These are phyloP conservation scores for Salvator merianae DNA, from an alignment of 2,113 vertebrate genomes.

Conservation along the genomic window DNA sequence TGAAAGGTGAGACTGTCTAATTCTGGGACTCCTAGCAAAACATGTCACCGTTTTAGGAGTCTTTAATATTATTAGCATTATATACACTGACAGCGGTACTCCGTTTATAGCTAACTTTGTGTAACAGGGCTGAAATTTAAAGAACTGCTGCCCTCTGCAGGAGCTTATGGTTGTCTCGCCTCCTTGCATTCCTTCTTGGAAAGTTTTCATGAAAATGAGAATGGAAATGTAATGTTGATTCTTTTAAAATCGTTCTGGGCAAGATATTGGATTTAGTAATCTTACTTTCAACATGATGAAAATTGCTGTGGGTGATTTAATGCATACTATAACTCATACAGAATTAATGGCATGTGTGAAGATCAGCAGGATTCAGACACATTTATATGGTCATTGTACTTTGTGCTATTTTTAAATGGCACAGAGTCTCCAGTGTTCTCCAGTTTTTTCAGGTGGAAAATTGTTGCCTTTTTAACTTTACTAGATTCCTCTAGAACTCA, in stretches of 20 bases:
- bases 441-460: too few relatives aligned
- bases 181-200: slow-evolving; percentile 17
- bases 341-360: not conserved
- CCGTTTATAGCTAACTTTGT: slow-evolving; percentile 20
- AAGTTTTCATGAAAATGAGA: slow-evolving; percentile 30
- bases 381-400: not conserved
- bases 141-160: slow-evolving; percentile 82
- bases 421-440: too few relatives aligned
- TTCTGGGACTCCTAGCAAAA: slow-evolving; percentile 26
- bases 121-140: slow-evolving; percentile 67
- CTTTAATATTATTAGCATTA: not conserved
- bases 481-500: too few relatives aligned
- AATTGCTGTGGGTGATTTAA: not conserved
- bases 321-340: not conserved
- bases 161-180: slow-evolving; percentile 47
- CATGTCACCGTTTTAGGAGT: not conserved
- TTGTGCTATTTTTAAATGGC: not conserved
- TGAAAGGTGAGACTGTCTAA: slow-evolving; percentile 11
- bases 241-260: not conserved
- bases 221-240: not conserved
- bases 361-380: not conserved
- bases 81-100: slow-evolving; percentile 22
- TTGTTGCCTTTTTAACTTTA: too few relatives aligned
- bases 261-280: not conserved
- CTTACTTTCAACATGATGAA: not conserved